Evolutionary conservation across 2,113 vertebrate species (phyloP).

Genomic region (Protomyctophum bolini): DNA sequence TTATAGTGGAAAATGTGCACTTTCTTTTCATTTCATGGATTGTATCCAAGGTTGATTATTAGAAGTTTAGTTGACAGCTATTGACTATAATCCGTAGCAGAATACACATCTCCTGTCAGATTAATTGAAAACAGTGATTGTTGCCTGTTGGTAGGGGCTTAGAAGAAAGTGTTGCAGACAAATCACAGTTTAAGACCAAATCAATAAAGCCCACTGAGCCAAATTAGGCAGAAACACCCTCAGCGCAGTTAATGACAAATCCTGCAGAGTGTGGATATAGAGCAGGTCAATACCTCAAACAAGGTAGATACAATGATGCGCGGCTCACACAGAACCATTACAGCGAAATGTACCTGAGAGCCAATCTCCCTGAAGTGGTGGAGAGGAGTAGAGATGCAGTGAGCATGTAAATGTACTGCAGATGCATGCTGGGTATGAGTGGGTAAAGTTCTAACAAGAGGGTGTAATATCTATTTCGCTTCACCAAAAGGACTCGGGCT

Average conservation of each 20-base stretch:
- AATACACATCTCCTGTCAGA: constrained; percentile 59
- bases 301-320: constrained; percentile 55
- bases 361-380: neutral
- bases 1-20: constrained; percentile 22
- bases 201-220: constrained; percentile 70
- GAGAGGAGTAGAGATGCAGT: constrained; percentile 7
- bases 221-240: constrained; percentile 71
- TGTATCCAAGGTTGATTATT: constrained; percentile 49
- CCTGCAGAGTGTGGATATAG: constrained; percentile 46
- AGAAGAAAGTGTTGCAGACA: constrained; percentile 64
- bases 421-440: constrained; percentile 2
- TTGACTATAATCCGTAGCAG: constrained; percentile 67
- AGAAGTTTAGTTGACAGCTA: constrained; percentile 28
- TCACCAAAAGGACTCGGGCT: constrained; percentile 23
- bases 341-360: neutral
- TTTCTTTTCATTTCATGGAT: constrained; percentile 46
- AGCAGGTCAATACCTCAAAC: constrained; percentile 65
- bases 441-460: constrained; percentile 20
- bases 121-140: constrained; percentile 70
- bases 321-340: constrained; percentile 40
- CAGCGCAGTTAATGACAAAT: constrained; percentile 69
- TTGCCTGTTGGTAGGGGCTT: constrained; percentile 52
- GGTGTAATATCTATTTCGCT: constrained; percentile 5
- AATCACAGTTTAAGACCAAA: constrained; percentile 74
- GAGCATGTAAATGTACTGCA: constrained; percentile 35